These are phyloP conservation scores for Sarcophaga subvicina DNA, from an alignment of 2,888 invertebrate species.

Conservation along the genomic window DNA sequence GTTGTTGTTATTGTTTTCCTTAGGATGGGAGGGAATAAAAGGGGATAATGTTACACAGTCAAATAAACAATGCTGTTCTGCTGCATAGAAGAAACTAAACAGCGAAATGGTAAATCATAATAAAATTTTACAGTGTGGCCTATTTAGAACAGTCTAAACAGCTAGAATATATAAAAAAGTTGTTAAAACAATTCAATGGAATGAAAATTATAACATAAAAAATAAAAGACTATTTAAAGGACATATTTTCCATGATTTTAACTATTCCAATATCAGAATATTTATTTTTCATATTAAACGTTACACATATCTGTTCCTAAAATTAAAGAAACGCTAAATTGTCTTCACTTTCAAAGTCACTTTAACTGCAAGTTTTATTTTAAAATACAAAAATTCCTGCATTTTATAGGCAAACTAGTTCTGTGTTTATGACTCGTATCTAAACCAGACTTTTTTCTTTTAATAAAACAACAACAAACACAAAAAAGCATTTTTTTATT, in stretches of 20 bases:
- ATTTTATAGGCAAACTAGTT: constrained; percentile 39
- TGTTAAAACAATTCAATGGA: too few relatives aligned
- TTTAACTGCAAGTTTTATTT: constrained; percentile 2
- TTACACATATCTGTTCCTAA: too few relatives aligned
- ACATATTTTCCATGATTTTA: too few relatives aligned
- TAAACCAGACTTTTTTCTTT: constrained; percentile 9
- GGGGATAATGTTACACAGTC: neutral
- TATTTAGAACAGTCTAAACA: too few relatives aligned
- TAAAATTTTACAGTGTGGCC: too few relatives aligned
- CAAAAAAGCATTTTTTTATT: too few relatives aligned
- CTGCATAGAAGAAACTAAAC: neutral
- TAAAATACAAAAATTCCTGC: constrained; percentile 16
- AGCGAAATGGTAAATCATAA: too few relatives aligned
- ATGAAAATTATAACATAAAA: too few relatives aligned
- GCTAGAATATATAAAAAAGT: too few relatives aligned
- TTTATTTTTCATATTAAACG: too few relatives aligned
- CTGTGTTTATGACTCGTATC: neutral
- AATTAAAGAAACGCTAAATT: neutral
- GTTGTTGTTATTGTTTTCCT: constrained; percentile 18
- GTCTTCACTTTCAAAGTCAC: neutral
- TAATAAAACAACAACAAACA: constrained; percentile 4
- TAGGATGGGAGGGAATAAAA: neutral
- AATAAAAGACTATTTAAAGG: too few relatives aligned
- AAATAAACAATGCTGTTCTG: neutral
- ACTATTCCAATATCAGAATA: too few relatives aligned